Conservation (phyloP, 2,888 invertebrate genomes). For the Tetragonisca angustula region DNA sequence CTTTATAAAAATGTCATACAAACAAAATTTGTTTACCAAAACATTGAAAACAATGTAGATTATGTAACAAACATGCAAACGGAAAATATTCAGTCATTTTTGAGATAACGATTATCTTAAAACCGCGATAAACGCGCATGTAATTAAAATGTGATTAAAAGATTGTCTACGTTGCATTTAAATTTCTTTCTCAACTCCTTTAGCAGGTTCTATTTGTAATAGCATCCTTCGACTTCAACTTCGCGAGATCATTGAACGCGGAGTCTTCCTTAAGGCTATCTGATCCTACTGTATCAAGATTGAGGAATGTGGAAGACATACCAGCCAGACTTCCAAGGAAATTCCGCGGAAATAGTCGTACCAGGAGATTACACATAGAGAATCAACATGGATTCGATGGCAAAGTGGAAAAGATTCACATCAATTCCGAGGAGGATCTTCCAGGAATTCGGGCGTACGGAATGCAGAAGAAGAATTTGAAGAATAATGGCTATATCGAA, state of each 20-base stretch:
- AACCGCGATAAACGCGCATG: background rate
- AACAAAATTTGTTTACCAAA: background rate
- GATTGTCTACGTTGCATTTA: background rate
- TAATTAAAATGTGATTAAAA: background rate
- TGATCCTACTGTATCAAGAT: slow-evolving; percentile 2
- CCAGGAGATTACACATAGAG: slow-evolving; percentile 63
- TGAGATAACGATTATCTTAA: slow-evolving; percentile 7
- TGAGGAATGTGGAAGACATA: background rate
- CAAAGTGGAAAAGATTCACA: slow-evolving; percentile 70
- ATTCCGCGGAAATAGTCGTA: slow-evolving; percentile 29
- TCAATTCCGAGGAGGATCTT: slow-evolving; percentile 54
- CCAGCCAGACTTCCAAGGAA: slow-evolving; percentile 23
- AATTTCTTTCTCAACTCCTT: background rate
- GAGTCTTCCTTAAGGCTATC: background rate
- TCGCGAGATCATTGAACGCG: background rate
- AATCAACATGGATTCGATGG: slow-evolving; percentile 71
- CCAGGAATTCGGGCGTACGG: slow-evolving; percentile 64
- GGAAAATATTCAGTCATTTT: slow-evolving; percentile 23
- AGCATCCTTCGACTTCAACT: slow-evolving; percentile 25
- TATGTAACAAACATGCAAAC: background rate
- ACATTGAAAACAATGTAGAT: background rate
- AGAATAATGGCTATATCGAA: slow-evolving; percentile 60
- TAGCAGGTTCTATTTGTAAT: slow-evolving; percentile 38
- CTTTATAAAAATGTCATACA: background rate
- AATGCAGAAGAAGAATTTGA: slow-evolving; percentile 53